These are phyloP conservation scores for Aptenodytes patagonicus DNA, from an alignment of 2,113 vertebrate species.

Conservation along the genomic window DNA sequence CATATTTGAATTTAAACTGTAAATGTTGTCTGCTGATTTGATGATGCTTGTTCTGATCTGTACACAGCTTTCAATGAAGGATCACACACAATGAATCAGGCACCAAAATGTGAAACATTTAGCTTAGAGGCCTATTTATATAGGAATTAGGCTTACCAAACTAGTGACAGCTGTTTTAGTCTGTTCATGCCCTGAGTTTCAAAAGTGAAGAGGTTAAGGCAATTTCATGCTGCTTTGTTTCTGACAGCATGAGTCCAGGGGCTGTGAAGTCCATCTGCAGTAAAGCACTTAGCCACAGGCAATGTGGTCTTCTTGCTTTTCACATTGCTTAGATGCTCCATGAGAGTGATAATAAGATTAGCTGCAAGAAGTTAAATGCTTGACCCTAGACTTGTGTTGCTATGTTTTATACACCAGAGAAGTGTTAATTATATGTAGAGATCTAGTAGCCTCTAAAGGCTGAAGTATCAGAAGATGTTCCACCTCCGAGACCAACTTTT, in stretches of 20 bases:
- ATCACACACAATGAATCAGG: slow-evolving; percentile 9
- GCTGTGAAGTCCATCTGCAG: slow-evolving; percentile 39
- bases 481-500: not conserved
- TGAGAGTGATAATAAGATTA: slow-evolving; percentile 36
- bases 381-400: slow-evolving; percentile 14
- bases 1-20: slow-evolving; percentile 27
- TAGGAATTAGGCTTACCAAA: not conserved
- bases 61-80: slow-evolving; percentile 5
- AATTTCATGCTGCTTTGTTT: slow-evolving; percentile 35
- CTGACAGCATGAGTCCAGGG: not conserved
- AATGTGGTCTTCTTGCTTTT: not conserved
- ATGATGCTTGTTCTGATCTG: not conserved
- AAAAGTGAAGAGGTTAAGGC: not conserved
- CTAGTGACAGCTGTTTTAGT: not conserved
- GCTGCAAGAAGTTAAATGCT: not conserved
- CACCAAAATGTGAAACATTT: slow-evolving; percentile 5
- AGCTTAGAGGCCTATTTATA: not conserved
- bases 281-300: slow-evolving; percentile 37
- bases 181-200: not conserved
- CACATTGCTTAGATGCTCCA: not conserved
- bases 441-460: not conserved
- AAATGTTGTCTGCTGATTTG: slow-evolving; percentile 14
- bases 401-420: slow-evolving; percentile 16
- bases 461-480: not conserved
- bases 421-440: slow-evolving; percentile 41